Percentiles rank a stretch among this genome's conserved stretches.
phyloP scores from a whole-genome alignment of 2,113 vertebrate genomes.

The Hippoglossus stenolepis region DNA sequence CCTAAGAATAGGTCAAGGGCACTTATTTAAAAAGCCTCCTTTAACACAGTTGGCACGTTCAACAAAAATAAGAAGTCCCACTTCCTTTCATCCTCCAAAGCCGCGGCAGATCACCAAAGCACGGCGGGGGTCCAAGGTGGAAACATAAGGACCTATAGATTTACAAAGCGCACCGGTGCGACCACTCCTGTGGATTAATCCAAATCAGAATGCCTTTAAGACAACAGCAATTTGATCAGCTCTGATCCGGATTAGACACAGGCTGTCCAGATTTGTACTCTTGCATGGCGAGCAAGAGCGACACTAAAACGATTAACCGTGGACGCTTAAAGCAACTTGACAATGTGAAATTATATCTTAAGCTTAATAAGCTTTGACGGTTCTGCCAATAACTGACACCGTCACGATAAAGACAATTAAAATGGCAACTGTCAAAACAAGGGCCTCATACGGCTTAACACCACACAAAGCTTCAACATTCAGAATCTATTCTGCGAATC shows the following conservation, averaged over 20 bases:
- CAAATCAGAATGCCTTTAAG: conserved; percentile 66
- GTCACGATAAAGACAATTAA: conserved; percentile 35
- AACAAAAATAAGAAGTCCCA: conserved; percentile 57
- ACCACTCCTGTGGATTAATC: conserved; percentile 76
- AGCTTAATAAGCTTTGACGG: conserved; percentile 3
- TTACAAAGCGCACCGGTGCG: conserved; percentile 58
- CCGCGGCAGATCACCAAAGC: conserved; percentile 60
- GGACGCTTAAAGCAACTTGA: conserved; percentile 25
- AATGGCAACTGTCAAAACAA: background rate
- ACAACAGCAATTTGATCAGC: conserved; percentile 75
- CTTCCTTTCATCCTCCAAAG: conserved; percentile 79
- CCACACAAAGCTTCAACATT: conserved; percentile 30
- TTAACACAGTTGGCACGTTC: conserved; percentile 67
- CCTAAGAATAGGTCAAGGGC: conserved; percentile 68
- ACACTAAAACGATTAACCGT: conserved; percentile 29
- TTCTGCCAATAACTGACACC: conserved; percentile 33
- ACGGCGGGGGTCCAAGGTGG: conserved; percentile 59
- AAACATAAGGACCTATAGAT: conserved; percentile 62
- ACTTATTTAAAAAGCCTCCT: conserved; percentile 72
- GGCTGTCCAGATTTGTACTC: conserved; percentile 49
- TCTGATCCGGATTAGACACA: conserved; percentile 69
- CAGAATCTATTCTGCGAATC: conserved; percentile 65
- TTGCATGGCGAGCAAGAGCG: conserved; percentile 13
- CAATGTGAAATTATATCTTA: conserved; percentile 26
- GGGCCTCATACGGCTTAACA: conserved; percentile 25